Percentiles rank a stretch among this genome's conserved stretches.
phyloP scores from a whole-genome alignment of 2,113 vertebrate species.

The Cinclus mexicanus region DNA sequence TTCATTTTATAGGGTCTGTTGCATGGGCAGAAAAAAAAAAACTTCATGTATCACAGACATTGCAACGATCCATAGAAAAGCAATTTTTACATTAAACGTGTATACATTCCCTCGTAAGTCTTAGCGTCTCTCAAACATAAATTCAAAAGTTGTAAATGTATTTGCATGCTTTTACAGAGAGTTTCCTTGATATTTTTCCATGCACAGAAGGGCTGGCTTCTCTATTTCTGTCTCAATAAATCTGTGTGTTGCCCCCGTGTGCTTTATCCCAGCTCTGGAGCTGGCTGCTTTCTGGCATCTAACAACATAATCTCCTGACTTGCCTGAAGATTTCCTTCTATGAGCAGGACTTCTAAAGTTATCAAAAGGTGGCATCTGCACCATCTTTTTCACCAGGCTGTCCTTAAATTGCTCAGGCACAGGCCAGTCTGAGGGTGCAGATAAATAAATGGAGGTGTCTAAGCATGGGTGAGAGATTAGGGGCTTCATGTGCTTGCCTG shows the following conservation, averaged over 20 bases:
- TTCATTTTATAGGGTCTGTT: background rate
- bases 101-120: background rate
- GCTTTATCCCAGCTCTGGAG: background rate
- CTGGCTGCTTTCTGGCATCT: background rate
- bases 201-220: background rate
- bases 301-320: background rate
- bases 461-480: background rate
- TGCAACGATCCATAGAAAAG: background rate
- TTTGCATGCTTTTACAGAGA: background rate
- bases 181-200: background rate
- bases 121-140: background rate
- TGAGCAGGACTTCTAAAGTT: background rate
- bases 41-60: background rate
- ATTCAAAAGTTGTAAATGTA: background rate
- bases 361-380: background rate
- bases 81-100: background rate
- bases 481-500: background rate
- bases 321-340: background rate
- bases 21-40: background rate
- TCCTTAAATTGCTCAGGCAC: background rate
- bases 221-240: background rate
- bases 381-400: background rate
- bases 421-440: background rate
- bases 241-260: background rate
- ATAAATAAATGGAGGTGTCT: background rate